Evolutionary conservation across 2,797 vertebrate species (phyloP), one percentile per base, ranked within the genome.

Genomic region (Sebastes iracundus): DNA sequence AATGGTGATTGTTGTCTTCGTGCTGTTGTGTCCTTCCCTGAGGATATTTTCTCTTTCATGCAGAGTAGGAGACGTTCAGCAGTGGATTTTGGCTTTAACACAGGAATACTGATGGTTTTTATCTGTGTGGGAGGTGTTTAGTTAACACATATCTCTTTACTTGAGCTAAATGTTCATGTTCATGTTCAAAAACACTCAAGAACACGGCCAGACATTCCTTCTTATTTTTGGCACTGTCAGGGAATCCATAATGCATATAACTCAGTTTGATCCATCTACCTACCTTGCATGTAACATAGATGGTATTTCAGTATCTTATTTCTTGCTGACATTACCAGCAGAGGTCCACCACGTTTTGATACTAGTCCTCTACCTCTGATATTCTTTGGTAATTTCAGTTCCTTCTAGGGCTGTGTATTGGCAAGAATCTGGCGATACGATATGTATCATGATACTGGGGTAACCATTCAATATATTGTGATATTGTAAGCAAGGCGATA

Each of bases 71-170:
- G 42, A 22, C 23, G 22, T 25, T 42, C 33, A 30, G 13, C 10
- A 1, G 25, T 13, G 23, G 22, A 22, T 61, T 62, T 62, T 7
- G 6, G 18, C 67, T 62, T 46, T 23, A 35, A 67, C 28, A 35
- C 55, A 23, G 23, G 46, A 49, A 53, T 13, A 35, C 1, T 56
- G 13, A 42, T 23, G 46, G 1, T 58, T 67, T 62, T 46, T 30
- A 58, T 77, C 64, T 18, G 59, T n/a, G 42, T 46, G 32, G 70
- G 60, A 46, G 66, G 60, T 66, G 55, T 78, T 73, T 5, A 49
- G 33, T 68, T 74, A 28, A 64, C 38, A 55, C n/a, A 53, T 69
- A 23, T 56, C 8, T 59, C 70, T 68, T 58, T 27, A n/a, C 25
- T 60, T 56, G 2, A 28, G n/a, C 42, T 65, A 5, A 8, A 58